Evolutionary conservation across 2,113 vertebrate genomes (phyloP).

Genomic region (Psittacula cyanocephala): DNA sequence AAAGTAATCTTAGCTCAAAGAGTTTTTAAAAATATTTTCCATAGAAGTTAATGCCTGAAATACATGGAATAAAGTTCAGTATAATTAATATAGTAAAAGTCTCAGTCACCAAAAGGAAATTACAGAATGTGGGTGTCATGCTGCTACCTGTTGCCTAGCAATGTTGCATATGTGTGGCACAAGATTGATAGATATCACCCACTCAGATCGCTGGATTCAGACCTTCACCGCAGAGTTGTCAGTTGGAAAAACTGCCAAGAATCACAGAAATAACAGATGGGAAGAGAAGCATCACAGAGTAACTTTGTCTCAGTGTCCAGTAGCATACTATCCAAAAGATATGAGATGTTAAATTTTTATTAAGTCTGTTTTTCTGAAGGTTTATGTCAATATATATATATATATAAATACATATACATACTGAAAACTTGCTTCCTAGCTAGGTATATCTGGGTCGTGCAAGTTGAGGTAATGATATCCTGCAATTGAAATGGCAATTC

Average conservation of each 20-base stretch:
- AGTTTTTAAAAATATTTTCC: slow-evolving; percentile 35
- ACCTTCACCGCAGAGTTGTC: slow-evolving; percentile 40
- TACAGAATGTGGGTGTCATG: slow-evolving; percentile 62
- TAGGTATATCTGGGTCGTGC: slow-evolving; percentile 29
- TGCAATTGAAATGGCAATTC: slow-evolving; percentile 63
- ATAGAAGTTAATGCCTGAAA: slow-evolving; percentile 29
- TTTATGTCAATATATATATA: neutral
- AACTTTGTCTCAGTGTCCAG: neutral
- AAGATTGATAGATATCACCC: slow-evolving; percentile 75
- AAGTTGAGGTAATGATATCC: slow-evolving; percentile 56
- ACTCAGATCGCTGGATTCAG: slow-evolving; percentile 70
- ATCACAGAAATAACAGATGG: slow-evolving; percentile 28
- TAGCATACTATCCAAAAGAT: neutral
- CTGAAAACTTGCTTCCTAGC: neutral
- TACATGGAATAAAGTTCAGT: slow-evolving; percentile 59
- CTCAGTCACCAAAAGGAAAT: slow-evolving; percentile 72
- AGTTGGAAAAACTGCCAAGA: slow-evolving; percentile 12
- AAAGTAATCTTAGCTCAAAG: slow-evolving; percentile 42
- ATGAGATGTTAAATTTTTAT: neutral
- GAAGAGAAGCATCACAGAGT: neutral
- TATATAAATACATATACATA: neutral
- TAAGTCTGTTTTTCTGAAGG: neutral
- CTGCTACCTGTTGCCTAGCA: slow-evolving; percentile 71
- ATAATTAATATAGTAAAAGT: slow-evolving; percentile 69
- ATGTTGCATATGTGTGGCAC: slow-evolving; percentile 57